phyloP scores from a whole-genome alignment of 2,888 invertebrate species.

The Agonopterix heracliana region DNA sequence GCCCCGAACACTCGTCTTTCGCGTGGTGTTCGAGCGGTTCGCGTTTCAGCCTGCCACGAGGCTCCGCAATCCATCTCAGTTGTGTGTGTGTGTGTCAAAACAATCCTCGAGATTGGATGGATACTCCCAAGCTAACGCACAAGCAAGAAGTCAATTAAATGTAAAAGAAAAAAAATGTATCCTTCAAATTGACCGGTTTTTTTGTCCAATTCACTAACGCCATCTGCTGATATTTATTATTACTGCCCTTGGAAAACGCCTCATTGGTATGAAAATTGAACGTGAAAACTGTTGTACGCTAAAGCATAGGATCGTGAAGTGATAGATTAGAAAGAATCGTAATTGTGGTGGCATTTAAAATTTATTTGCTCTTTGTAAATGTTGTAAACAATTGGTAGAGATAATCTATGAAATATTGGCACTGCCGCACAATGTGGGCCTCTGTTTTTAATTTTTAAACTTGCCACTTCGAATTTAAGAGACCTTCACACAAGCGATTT shows the following conservation, averaged over 20 bases:
- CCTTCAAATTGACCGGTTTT: not conserved
- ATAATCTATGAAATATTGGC: too few species aligned
- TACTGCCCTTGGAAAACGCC: constrained; percentile 1
- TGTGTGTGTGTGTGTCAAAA: too few species aligned
- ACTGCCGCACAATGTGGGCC: not conserved
- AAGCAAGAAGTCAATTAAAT: not conserved
- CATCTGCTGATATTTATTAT: not conserved
- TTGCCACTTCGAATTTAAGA: not conserved
- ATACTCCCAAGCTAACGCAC: too few species aligned
- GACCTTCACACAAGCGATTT: not conserved
- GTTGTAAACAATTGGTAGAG: not conserved
- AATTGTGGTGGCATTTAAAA: not conserved
- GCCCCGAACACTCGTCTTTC: too few species aligned
- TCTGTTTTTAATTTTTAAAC: not conserved
- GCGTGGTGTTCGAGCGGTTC: too few species aligned
- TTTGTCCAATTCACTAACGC: not conserved
- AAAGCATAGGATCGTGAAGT: constrained; percentile 26
- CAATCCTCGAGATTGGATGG: too few species aligned
- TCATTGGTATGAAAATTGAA: constrained; percentile 4
- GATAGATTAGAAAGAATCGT: constrained; percentile 11
- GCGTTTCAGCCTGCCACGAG: too few species aligned
- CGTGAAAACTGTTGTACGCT: constrained; percentile 6
- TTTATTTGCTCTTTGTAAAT: not conserved
- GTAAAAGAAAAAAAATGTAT: not conserved
- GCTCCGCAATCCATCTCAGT: too few species aligned